Percentiles rank a stretch among this genome's conserved stretches.
Conservation (phyloP, 2,797 vertebrate species). For the Cichlasoma orientale region DNA sequence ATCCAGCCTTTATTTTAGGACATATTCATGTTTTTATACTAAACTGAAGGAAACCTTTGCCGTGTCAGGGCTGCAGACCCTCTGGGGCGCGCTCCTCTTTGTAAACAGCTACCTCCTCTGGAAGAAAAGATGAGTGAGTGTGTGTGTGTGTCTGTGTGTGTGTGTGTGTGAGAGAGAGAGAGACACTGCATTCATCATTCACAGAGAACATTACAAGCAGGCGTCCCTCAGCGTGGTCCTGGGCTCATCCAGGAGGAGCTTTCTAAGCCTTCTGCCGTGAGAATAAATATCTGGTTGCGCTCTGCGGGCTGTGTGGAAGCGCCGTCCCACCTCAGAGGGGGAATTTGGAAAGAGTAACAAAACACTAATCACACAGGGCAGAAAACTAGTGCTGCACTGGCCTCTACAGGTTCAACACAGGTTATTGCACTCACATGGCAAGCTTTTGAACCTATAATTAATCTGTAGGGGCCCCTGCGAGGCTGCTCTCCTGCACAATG, state of each 20-base stretch:
- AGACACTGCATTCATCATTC: constrained; percentile 48
- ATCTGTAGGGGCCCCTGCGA: constrained; percentile 52
- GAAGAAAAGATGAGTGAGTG: constrained; percentile 33
- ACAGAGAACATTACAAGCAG: constrained; percentile 31
- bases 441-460: constrained; percentile 33
- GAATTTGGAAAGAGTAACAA: constrained; percentile 54
- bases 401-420: constrained; percentile 72
- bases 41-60: constrained; percentile 11
- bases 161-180: background rate
- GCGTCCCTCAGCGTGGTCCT: background rate
- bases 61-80: constrained; percentile 1
- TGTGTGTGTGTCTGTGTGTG: background rate
- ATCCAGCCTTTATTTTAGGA: constrained; percentile 14
- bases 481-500: constrained; percentile 22
- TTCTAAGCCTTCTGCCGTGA: background rate
- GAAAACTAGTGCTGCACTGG: constrained; percentile 76
- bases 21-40: background rate
- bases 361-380: constrained; percentile 62
- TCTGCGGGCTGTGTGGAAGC: constrained; percentile 25
- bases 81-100: constrained; percentile 27
- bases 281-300: constrained; percentile 17
- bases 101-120: constrained; percentile 56
- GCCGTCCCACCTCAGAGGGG: constrained; percentile 39
- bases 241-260: constrained; percentile 10
- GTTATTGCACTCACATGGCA: constrained; percentile 65